Evolutionary conservation across 2,888 invertebrate genomes (phyloP).

Genomic region (Daptonema setosum): DNA sequence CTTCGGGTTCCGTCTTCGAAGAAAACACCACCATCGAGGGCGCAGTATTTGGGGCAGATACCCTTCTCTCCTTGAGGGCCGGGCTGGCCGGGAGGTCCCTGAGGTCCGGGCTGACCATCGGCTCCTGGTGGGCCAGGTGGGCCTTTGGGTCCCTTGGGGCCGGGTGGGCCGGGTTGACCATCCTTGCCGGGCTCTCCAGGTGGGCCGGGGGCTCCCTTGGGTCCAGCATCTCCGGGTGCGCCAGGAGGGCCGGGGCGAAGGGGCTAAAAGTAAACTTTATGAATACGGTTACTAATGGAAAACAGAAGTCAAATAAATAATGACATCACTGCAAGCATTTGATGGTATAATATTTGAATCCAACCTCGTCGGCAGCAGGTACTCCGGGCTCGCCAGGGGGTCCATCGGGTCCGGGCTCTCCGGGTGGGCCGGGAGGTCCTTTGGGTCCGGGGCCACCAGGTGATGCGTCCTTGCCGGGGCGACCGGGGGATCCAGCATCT

Average conservation of each 20-base stretch:
- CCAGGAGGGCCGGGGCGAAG: constrained; percentile 1
- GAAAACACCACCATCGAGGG: constrained; percentile 2
- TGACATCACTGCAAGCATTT: too few species aligned
- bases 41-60: constrained; percentile 5
- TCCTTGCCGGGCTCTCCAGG: constrained; percentile 13
- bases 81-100: constrained; percentile 6
- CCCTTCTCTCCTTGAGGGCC: constrained; percentile 4
- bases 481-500: constrained; percentile 13
- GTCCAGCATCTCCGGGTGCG: constrained; percentile 8
- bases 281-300: too few species aligned
- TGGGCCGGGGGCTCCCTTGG: constrained; percentile 14
- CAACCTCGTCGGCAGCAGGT: background rate
- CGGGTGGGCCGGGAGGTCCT: constrained; percentile 9
- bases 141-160: background rate
- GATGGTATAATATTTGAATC: too few species aligned
- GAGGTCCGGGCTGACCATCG: constrained; percentile 6
- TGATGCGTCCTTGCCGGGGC: constrained; percentile 14
- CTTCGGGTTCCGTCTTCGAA: constrained; percentile 3
- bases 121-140: constrained; percentile 9
- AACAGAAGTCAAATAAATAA: too few species aligned
- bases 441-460: constrained; percentile 15
- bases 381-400: constrained; percentile 6
- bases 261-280: constrained; percentile 1
- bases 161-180: constrained; percentile 11
- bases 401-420: constrained; percentile 5